Conservation (phyloP, 2,113 vertebrate genomes). For the Xyrauchen texanus region DNA sequence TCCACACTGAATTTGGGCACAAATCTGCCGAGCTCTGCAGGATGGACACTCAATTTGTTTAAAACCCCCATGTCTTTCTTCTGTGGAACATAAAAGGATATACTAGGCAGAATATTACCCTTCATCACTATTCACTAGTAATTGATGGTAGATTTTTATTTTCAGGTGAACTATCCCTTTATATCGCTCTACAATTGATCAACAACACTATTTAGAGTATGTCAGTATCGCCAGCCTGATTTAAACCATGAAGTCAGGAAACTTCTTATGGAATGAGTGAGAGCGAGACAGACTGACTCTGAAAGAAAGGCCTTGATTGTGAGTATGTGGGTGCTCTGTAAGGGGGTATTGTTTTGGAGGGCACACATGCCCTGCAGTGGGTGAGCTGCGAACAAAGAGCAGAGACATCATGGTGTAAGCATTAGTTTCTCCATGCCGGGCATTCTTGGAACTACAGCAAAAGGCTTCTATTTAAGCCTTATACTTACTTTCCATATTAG, state of each 20-base stretch:
- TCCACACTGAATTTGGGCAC: neutral
- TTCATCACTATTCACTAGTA: too few relatives aligned
- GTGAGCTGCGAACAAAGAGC: conserved; percentile 3
- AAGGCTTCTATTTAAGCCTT: neutral
- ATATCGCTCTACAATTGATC: neutral
- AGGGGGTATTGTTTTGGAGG: conserved; percentile 41
- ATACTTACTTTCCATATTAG: too few relatives aligned
- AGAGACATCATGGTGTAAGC: conserved; percentile 17
- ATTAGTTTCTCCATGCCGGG: conserved; percentile 12
- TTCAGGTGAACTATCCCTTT: too few relatives aligned
- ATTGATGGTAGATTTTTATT: too few relatives aligned
- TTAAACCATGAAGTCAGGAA: conserved; percentile 5
- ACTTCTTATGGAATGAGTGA: conserved; percentile 16
- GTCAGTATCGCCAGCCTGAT: neutral
- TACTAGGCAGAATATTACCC: too few relatives aligned
- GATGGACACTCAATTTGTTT: too few relatives aligned
- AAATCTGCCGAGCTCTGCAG: too few relatives aligned
- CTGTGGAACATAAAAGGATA: too few relatives aligned
- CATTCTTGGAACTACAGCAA: conserved; percentile 1
- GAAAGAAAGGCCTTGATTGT: conserved; percentile 29
- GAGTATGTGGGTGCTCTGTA: conserved; percentile 41
- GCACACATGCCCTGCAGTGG: conserved; percentile 28
- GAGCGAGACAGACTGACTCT: conserved; percentile 11
- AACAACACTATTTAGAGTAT: neutral
- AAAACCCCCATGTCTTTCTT: too few relatives aligned